Evolutionary conservation across 2,888 invertebrate genomes (phyloP), one percentile per base, ranked within the genome.

Genomic region (Acheta domesticus): DNA sequence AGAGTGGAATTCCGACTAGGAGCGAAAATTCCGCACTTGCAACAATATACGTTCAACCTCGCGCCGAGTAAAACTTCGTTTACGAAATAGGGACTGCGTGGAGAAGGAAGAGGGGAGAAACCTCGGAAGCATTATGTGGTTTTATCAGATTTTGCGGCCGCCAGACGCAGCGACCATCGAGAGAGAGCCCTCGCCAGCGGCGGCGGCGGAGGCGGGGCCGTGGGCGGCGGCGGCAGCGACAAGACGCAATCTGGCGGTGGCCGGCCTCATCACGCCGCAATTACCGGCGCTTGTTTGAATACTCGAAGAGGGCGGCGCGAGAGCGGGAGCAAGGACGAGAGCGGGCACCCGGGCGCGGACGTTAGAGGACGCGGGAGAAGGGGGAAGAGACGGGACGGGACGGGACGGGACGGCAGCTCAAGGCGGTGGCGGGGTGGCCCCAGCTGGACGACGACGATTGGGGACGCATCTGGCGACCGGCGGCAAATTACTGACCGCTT

Each of bases 231-330:
- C 16, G 62, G 62, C n/a, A 62, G 62, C 62, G 62, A 62, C 62
- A 62, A 62, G 62, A 62, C 62, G n/a, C 62, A 62, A 62, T 62
- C 62, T 62, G 62, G 16, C n/a, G 62, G 62, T 62, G 62, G 62
- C 62, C 62, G 62, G 62, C n/a, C 62, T 62, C 62, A 62, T 62
- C 62, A 62, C 62, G 62, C 62, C 62, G 62, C 62, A 62, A 62
- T 62, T 62, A 62, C 62, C 62, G 62, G 62, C 62, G 62, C 62
- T 62, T 62, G 62, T 62, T 62, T 62, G 62, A 62, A 62, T 62
- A 62, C 62, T 62, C n/a, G 62, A n/a, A 62, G 62, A 62, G n/a
- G 62, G 62, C 62, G 62, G n/a, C n/a, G 62, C 16, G 62, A 19
- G n/a, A 62, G n/a, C 16, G 62, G 62, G 12, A n/a, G n/a, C 62